Evolutionary conservation across 2,797 vertebrate genomes (phyloP), one percentile per base, ranked within the genome.

Genomic region (Nannoperca obscura): DNA sequence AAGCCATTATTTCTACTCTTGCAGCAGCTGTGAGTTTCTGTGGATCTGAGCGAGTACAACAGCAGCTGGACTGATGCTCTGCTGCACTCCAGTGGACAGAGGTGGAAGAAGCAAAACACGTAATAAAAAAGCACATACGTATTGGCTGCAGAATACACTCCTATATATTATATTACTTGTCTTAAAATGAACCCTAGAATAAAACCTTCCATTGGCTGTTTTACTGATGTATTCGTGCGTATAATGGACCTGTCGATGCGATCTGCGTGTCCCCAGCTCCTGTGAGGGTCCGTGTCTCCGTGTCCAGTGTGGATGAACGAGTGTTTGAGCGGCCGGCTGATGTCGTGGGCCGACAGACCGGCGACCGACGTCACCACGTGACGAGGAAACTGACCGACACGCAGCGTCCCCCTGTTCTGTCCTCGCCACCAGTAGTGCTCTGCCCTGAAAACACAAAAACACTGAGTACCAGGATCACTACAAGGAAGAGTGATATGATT

Each of bases 401-500:
- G 97, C 87, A 99, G 93, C 5, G 98, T 98, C 71, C 97, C 87
- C 2, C 97, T 96, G 93, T 99, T 99, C 95, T 99, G 98, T 49
- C 98, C 98, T 38, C 98, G 95, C 98, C 98, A 99, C 98, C 98
- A 99, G 89, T 99, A 99, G 89, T 99, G 98, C 93, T 99, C 98
- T 0, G 98, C 98, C 95, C 98, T 99, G 81, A 3, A 75, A 14
- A 76, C 47, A 65, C 67, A 58, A 11, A 8, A 0, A 67, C 3
- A 62, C 34, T 34, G 34, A 7, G 34, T 34, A 34, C 34, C 3
- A 34, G 3, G 3, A 38, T 38, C 10, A 38, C 9, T 38, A 38
- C 36, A 34, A 34, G 1, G 34, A 42, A 5, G 5, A 14, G 40
- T 14, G 40, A 42, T 14, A 42, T 42, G 40, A 42, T 14, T 4